These are phyloP conservation scores for Phalangium opilio DNA, from an alignment of 2,888 invertebrate genomes.

Conservation along the genomic window DNA sequence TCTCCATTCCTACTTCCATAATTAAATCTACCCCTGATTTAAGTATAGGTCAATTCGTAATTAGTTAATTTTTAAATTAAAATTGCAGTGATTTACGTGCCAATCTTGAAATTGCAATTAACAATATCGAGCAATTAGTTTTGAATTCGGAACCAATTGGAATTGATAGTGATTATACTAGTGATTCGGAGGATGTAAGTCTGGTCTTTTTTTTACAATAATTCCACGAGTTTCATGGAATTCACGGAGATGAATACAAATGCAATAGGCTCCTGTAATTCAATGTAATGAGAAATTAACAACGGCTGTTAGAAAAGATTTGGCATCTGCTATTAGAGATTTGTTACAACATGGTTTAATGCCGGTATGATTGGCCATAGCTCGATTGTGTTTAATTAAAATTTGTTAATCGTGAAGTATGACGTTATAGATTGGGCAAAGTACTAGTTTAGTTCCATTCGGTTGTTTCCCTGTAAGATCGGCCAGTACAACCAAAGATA, in stretches of 20 bases:
- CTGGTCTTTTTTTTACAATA: background rate
- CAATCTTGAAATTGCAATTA: slow-evolving; percentile 71
- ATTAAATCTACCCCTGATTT: too few relatives aligned
- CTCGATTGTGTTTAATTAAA: too few relatives aligned
- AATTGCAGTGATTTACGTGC: slow-evolving; percentile 65
- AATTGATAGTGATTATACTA: slow-evolving; percentile 38
- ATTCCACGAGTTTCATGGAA: background rate
- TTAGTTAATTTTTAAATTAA: slow-evolving; percentile 3
- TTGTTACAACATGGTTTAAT: slow-evolving; percentile 84
- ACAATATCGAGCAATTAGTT: slow-evolving; percentile 47
- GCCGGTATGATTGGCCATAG: slow-evolving; percentile 32
- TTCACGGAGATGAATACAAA: too few relatives aligned
- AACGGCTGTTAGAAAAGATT: slow-evolving; percentile 73
- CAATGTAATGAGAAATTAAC: slow-evolving; percentile 61
- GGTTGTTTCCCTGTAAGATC: slow-evolving; percentile 33
- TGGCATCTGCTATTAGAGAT: slow-evolving; percentile 77
- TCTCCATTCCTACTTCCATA: too few relatives aligned
- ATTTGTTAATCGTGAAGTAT: background rate
- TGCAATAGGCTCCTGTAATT: slow-evolving; percentile 29
- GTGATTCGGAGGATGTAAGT: slow-evolving; percentile 40
- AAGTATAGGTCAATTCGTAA: too few relatives aligned
- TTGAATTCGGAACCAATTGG: slow-evolving; percentile 35
- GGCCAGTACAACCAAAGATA: slow-evolving; percentile 30
- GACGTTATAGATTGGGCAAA: slow-evolving; percentile 36
- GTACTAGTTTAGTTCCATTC: slow-evolving; percentile 66